A percentile compares a stretch with the other conserved stretches of the same genome.
These are phyloP conservation scores for Chaenocephalus aceratus DNA, from an alignment of 2,113 vertebrate genomes.

Conservation along the genomic window DNA sequence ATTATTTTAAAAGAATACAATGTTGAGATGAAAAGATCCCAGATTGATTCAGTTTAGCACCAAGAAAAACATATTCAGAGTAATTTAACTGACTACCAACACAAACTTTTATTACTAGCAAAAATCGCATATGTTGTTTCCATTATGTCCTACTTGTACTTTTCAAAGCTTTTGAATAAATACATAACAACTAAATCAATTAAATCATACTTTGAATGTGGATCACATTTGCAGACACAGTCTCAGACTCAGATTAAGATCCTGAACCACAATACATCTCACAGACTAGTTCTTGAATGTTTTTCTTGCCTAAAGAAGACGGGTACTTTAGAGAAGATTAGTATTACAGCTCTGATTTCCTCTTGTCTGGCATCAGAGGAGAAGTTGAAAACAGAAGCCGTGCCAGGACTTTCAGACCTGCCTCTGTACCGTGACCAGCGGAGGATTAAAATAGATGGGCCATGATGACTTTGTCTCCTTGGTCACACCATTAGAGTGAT, in stretches of 20 bases:
- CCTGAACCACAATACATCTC: slow-evolving; percentile 1
- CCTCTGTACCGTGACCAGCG: slow-evolving; percentile 40
- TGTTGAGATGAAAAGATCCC: neutral
- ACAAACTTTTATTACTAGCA: neutral
- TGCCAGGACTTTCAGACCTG: slow-evolving; percentile 45
- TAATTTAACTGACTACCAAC: neutral
- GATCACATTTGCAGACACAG: too few relatives aligned
- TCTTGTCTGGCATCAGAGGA: slow-evolving; percentile 33
- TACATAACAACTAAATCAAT: too few relatives aligned
- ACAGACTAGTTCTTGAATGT: neutral
- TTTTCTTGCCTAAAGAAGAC: slow-evolving; percentile 2
- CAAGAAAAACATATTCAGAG: neutral
- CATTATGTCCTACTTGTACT: too few relatives aligned
- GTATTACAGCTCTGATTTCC: slow-evolving; percentile 39
- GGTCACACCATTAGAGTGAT: slow-evolving; percentile 58
- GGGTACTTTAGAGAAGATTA: slow-evolving; percentile 15
- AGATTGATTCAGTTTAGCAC: neutral
- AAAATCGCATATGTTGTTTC: neutral
- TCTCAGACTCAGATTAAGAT: neutral
- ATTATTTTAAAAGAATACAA: too few relatives aligned
- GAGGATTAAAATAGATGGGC: slow-evolving; percentile 74
- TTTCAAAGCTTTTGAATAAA: too few relatives aligned
- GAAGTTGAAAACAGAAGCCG: slow-evolving; percentile 56
- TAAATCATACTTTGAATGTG: neutral
- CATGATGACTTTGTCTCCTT: slow-evolving; percentile 61